Evolutionary conservation across 2,113 vertebrate genomes (phyloP), one percentile per base, ranked within the genome.

Genomic region (Paraplagusia blochii): DNA sequence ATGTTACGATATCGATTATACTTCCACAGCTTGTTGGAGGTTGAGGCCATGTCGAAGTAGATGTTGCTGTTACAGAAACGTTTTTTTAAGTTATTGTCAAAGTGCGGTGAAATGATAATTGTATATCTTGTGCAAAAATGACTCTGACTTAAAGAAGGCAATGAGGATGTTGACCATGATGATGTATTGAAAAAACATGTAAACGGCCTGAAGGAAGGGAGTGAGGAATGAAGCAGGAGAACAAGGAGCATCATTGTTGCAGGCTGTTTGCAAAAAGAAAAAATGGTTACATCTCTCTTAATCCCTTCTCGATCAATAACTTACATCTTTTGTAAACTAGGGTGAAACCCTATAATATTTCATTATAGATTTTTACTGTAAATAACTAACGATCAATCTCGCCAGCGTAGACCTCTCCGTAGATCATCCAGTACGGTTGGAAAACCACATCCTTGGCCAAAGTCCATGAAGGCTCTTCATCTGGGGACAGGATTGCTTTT

Each of bases 151-250:
- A 80, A 96, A 98, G 80, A 98, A 96, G 47, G 97, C 93, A 52
- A 99, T 98, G 63, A 99, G 89, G 61, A 97, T 88, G 81, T 98
- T 99, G 90, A 99, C 96, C 95, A 99, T 96, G 87, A 99, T 98
- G 84, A 99, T 96, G 48, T 99, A 99, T 51, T 99, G 97, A 66
- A 98, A 89, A 55, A 99, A 99, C 62, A 99, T 91, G 65, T 99
- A 99, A 49, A 99, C 95, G 0, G 94, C 97, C 85, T 99, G 96
- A 43, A 99, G 93, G 64, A 95, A 92, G 0, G 94, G 92, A 0
- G 92, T 92, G 15, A 99, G 86, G 58, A 98, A 99, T 39, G 93
- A 91, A 6, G 92, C 95, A 8, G 95, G 91, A 61, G 94, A 89
- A 66, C 97, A 99, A 1, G 91, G 59, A 0, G 71, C 8, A 2